Evolutionary conservation across 2,113 vertebrate genomes (phyloP).

Genomic region (Amblyornis subalaris): DNA sequence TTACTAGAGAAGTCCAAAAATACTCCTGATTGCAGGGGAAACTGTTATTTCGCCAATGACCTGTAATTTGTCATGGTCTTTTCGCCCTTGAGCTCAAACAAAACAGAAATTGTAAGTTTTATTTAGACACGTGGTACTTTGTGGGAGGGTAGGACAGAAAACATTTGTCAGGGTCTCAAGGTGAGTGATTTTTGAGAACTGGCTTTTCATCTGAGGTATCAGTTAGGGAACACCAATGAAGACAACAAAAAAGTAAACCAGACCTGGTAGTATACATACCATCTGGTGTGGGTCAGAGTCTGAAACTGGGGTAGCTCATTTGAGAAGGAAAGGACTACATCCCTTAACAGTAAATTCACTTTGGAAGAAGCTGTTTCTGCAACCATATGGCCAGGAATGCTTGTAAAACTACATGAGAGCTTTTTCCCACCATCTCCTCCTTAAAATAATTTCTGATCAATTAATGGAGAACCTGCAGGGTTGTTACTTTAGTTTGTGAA

Average conservation of each 20-base stretch:
- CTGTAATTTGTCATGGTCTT: background rate
- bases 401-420: background rate
- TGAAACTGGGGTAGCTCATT: background rate
- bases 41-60: background rate
- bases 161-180: fast-evolving
- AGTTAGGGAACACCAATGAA: background rate
- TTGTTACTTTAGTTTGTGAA: background rate
- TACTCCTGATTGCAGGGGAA: background rate
- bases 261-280: background rate
- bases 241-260: background rate
- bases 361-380: background rate
- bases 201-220: background rate
- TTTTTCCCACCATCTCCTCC: background rate
- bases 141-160: background rate
- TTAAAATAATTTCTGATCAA: background rate
- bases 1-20: background rate
- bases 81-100: background rate
- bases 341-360: background rate
- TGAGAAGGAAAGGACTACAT: background rate
- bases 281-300: background rate
- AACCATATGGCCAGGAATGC: background rate
- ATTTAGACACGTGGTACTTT: background rate
- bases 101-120: background rate
- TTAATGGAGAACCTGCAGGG: background rate
- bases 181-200: background rate